Percentiles rank a stretch among this genome's conserved stretches.
Evolutionary conservation across 2,888 invertebrate species (phyloP).

Genomic region (Eilema sororculum): DNA sequence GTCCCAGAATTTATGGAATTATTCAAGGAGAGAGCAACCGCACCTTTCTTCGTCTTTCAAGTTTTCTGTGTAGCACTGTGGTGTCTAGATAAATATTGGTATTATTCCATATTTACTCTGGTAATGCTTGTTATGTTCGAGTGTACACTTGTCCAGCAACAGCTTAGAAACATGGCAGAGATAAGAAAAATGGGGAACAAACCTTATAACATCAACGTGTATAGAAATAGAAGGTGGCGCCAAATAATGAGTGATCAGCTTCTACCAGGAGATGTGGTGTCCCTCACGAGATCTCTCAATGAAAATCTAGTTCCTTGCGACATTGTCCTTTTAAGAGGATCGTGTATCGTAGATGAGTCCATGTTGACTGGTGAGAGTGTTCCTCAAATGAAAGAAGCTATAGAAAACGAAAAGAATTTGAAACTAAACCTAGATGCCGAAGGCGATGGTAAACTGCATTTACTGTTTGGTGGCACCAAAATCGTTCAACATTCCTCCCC

Average conservation of each 20-base stretch:
- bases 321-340: slow-evolving; percentile 96
- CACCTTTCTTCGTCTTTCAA: slow-evolving; percentile 99
- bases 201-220: slow-evolving; percentile 96
- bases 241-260: slow-evolving; percentile 94
- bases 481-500: slow-evolving; percentile 99
- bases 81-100: slow-evolving; percentile 99
- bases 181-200: slow-evolving; percentile 99
- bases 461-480: slow-evolving; percentile 98
- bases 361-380: slow-evolving; percentile 99
- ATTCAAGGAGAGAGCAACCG: slow-evolving; percentile 98
- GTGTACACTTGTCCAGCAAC: slow-evolving; percentile 99
- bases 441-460: slow-evolving; percentile 95
- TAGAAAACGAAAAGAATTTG: slow-evolving; percentile 90
- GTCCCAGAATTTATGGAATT: slow-evolving; percentile 98
- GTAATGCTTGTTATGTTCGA: slow-evolving; percentile 98
- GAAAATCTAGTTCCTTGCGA: slow-evolving; percentile 99
- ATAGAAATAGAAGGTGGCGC: slow-evolving; percentile 96
- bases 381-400: slow-evolving; percentile 99
- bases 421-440: slow-evolving; percentile 92
- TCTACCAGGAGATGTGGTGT: slow-evolving; percentile 98
- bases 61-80: slow-evolving; percentile 99
- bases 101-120: slow-evolving; percentile 98
- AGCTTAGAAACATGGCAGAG: slow-evolving; percentile 98
- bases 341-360: slow-evolving; percentile 99
- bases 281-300: slow-evolving; percentile 95